Conservation (phyloP, 2,888 invertebrate species). For the Cremastobaeus sp. region DNA sequence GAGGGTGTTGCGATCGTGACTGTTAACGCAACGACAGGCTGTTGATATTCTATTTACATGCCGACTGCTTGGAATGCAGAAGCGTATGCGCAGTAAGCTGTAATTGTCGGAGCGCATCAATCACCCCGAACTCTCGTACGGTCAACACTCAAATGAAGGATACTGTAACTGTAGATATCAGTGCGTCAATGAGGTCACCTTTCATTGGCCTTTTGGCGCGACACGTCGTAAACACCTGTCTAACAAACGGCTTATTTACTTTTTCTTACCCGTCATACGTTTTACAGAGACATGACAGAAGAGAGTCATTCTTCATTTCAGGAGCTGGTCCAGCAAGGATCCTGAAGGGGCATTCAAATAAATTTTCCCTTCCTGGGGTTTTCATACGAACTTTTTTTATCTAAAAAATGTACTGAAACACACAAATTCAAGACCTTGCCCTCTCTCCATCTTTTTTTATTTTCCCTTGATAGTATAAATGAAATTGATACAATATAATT, state of each 20-base stretch:
- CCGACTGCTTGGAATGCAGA: conserved; percentile 29
- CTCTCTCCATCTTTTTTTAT: too few species aligned
- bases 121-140: conserved; percentile 25
- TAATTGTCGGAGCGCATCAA: conserved; percentile 42
- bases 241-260: neutral
- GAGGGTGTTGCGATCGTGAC: neutral
- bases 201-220: conserved; percentile 5
- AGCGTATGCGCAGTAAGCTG: conserved; percentile 13
- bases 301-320: too few species aligned
- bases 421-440: too few species aligned
- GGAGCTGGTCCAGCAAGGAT: too few species aligned
- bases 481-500: too few species aligned
- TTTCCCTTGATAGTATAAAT: too few species aligned
- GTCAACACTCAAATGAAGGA: conserved; percentile 26
- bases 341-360: too few species aligned
- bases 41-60: conserved; percentile 23
- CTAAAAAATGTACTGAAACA: too few species aligned
- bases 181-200: conserved; percentile 16
- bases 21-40: conserved; percentile 15
- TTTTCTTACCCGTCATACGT: too few species aligned
- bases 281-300: too few species aligned
- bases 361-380: too few species aligned
- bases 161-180: conserved; percentile 3
- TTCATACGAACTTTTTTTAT: too few species aligned
- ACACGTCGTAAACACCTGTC: neutral